Percentiles rank a stretch among this genome's conserved stretches.
Evolutionary conservation across 2,113 vertebrate genomes (phyloP).

Genomic region (Cyphomyrus plagiostoma): DNA sequence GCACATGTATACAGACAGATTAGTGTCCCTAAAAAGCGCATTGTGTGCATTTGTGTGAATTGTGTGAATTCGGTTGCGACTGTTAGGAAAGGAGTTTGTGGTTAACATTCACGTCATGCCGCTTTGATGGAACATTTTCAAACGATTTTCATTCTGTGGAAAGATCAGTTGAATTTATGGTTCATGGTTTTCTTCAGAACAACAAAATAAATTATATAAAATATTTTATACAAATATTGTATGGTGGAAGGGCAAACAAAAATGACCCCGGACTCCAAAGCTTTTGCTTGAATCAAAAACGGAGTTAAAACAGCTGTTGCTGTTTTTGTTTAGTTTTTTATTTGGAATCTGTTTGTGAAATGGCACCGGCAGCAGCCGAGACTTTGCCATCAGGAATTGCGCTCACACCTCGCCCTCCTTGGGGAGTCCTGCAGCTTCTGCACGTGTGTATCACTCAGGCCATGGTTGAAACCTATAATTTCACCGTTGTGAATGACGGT

Average conservation of each 20-base stretch:
- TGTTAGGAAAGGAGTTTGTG: background rate
- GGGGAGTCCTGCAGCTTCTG: constrained; percentile 28
- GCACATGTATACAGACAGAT: background rate
- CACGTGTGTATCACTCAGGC: background rate
- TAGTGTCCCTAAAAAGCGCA: background rate
- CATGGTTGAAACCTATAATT: constrained; percentile 34
- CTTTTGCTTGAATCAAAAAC: background rate
- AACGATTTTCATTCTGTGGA: background rate
- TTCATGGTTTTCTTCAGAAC: background rate
- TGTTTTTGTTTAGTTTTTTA: background rate
- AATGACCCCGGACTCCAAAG: background rate
- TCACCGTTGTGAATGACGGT: constrained; percentile 45
- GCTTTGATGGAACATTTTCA: background rate
- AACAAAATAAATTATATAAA: background rate
- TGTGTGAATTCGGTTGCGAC: background rate
- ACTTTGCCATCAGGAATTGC: constrained; percentile 27
- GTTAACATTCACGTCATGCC: background rate
- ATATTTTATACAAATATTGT: background rate
- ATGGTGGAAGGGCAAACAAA: background rate
- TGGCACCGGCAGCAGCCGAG: constrained; percentile 2
- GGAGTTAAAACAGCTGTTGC: background rate
- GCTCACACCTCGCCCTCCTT: constrained; percentile 22
- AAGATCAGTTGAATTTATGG: background rate
- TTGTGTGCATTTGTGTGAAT: background rate
- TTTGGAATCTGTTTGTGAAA: constrained; percentile 13